Evolutionary conservation across 1,140 invertebrate genomes (phyloP).

Genomic region (Drosophila ercepeae): DNA sequence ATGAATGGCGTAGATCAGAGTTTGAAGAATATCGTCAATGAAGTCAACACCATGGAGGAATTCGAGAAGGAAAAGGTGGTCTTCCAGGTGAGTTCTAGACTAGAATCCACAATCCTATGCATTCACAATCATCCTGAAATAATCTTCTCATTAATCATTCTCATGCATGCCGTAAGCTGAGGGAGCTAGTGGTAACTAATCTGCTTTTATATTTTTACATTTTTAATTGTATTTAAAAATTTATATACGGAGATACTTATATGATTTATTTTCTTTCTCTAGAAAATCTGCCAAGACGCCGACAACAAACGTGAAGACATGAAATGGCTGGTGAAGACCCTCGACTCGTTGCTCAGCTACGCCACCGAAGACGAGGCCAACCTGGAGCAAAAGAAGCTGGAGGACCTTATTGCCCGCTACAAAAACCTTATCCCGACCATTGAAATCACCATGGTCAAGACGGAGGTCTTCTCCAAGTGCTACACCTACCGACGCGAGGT

Average conservation of each 20-base stretch:
- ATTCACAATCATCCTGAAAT: constrained; percentile 22
- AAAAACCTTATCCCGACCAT: constrained; percentile 96
- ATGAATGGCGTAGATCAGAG: constrained; percentile 94
- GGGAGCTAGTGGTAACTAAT: constrained; percentile 86
- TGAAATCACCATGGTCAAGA: constrained; percentile 95
- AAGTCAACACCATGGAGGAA: constrained; percentile 93
- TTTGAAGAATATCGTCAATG: constrained; percentile 91
- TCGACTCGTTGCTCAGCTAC: constrained; percentile 93
- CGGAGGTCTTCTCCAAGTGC: constrained; percentile 95
- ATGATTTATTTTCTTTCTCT: background rate
- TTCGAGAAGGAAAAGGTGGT: constrained; percentile 94
- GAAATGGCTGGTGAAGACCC: constrained; percentile 96
- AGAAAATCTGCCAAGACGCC: constrained; percentile 95
- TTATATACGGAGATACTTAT: too few relatives aligned
- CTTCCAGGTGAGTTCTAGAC: constrained; percentile 95
- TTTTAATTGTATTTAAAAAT: background rate
- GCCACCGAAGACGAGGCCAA: constrained; percentile 91
- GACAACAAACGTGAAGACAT: constrained; percentile 95
- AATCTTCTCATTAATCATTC: constrained; percentile 37
- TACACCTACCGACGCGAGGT: constrained; percentile 96
- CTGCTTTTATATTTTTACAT: constrained; percentile 26
- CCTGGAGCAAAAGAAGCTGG: constrained; percentile 91
- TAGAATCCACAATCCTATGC: background rate
- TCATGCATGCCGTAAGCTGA: constrained; percentile 83
- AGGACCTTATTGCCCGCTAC: constrained; percentile 93